A percentile compares a stretch with the other conserved stretches of the same genome.
Evolutionary conservation across 2,797 vertebrate species (phyloP).

Genomic region (Pseudopleuronectes americanus): DNA sequence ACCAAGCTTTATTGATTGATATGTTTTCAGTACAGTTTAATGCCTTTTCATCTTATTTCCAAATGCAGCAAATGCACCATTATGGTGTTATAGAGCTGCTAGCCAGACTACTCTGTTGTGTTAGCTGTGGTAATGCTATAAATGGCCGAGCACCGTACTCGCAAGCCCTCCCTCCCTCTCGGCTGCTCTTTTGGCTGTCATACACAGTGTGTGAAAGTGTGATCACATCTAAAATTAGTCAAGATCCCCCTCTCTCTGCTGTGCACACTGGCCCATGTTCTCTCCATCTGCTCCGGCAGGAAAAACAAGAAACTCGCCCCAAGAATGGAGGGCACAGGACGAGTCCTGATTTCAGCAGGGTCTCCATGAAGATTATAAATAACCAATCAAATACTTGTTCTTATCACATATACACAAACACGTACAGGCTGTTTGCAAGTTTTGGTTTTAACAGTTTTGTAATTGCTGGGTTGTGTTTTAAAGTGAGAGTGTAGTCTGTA

Average conservation of each 20-base stretch:
- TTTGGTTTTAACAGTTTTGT: background rate
- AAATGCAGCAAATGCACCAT: background rate
- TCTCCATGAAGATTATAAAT: conserved; percentile 22
- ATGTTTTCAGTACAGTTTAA: too few relatives aligned
- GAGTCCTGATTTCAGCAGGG: conserved; percentile 11
- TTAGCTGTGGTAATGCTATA: conserved; percentile 60
- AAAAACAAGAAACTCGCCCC: conserved; percentile 61
- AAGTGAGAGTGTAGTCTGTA: conserved; percentile 52
- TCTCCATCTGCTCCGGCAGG: conserved; percentile 77
- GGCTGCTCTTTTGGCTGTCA: conserved; percentile 75
- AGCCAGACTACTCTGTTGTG: conserved; percentile 37
- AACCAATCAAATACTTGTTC: background rate
- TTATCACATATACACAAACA: background rate
- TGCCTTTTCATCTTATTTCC: background rate
- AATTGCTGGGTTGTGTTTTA: conserved; percentile 25
- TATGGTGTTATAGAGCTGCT: conserved; percentile 11
- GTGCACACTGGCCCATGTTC: conserved; percentile 73
- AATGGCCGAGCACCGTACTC: conserved; percentile 60
- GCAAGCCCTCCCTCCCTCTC: conserved; percentile 33
- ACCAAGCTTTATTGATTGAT: background rate
- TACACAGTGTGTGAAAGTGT: conserved; percentile 73
- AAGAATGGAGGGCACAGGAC: conserved; percentile 27
- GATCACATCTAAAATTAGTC: conserved; percentile 80
- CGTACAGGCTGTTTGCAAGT: background rate
- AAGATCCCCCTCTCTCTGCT: conserved; percentile 49